Base-by-base conservation (phyloP, 2,113 vertebrate genomes). In the Hypocryptadius cinnamomeus region DNA sequence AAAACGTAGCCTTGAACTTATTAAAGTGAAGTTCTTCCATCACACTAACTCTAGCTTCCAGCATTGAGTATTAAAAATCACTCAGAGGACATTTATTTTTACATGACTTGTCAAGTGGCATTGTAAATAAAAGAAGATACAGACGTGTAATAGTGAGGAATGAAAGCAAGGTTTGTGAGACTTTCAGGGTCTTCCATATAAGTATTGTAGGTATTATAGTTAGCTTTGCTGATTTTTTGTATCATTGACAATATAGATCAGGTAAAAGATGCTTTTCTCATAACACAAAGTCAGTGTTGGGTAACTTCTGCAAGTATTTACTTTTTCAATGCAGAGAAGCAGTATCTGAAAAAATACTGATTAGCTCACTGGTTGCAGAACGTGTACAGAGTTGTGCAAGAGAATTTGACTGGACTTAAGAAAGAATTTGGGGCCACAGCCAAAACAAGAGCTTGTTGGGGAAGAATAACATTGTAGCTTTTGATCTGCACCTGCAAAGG, bases 121-220 rank as follows among this genome's bases (percentile, higher is more conserved):
- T 6, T 79, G 44, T 48, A 37, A 85, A 45, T 53, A 37, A 57
- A 61, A 71, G 23, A 54, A 8, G 12, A 40, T 42, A 72, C 30
- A 56, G 39, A 45, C 2, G 23, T 0, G 0, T 25, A 39, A 15
- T 20, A 10, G 16, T 40, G 24, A 74, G 22, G 28, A 30, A n/a
- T 11, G 24, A 48, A 66, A 74, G 4, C 20, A 45, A 65, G 31
- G 8, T 17, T 88, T 87, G 60, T 48, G 37, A 70, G 24, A 61
- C 11, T 17, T 16, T 65, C 19, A 18, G 15, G 8, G 5, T 63
- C 56, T 57, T 61, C 30, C 57, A 4, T 70, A 8, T 33, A 31
- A 66, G 19, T 65, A 48, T 31, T 63, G 8, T 6, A 20, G 28
- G 42, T 72, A 10, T 54, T 65, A 60, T 2, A 56, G 27, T 13